Conservation (phyloP, 2,797 vertebrate genomes). For the Saxicola maurus region DNA sequence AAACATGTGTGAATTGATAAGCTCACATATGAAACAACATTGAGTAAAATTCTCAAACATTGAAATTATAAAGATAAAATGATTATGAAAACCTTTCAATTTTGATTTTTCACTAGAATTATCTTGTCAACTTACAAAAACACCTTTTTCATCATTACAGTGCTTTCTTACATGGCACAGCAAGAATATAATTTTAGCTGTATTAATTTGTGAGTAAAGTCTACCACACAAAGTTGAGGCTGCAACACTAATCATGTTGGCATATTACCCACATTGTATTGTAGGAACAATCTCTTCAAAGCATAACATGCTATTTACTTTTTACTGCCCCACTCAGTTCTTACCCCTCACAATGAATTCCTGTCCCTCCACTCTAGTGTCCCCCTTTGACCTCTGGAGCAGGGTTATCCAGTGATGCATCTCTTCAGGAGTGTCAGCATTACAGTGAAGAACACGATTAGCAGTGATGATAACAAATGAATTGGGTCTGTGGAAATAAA, state of each 20-base stretch:
- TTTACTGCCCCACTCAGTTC: neutral
- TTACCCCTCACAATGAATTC: constrained; percentile 95
- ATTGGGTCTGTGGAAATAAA: constrained; percentile 78
- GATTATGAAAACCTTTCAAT: neutral
- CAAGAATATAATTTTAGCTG: neutral
- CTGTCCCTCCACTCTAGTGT: constrained; percentile 92
- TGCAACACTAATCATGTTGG: neutral
- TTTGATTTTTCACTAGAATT: neutral
- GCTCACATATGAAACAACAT: neutral
- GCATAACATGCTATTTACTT: neutral
- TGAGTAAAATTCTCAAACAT: neutral
- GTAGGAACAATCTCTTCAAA: neutral
- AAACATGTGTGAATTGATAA: neutral
- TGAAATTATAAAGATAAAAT: neutral
- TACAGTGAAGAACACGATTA: constrained; percentile 93
- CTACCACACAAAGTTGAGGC: neutral
- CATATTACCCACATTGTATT: neutral
- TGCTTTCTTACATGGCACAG: neutral
- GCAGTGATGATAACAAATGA: constrained; percentile 98
- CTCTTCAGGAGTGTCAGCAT: constrained; percentile 93
- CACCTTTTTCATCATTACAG: neutral
- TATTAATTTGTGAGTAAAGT: neutral
- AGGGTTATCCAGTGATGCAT: constrained; percentile 99
- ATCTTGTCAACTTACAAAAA: neutral
- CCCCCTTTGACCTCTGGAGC: constrained; percentile 93